Evolutionary conservation across 2,113 vertebrate genomes (phyloP), one percentile per base, ranked within the genome.

Genomic region (Carettochelys insculpta): DNA sequence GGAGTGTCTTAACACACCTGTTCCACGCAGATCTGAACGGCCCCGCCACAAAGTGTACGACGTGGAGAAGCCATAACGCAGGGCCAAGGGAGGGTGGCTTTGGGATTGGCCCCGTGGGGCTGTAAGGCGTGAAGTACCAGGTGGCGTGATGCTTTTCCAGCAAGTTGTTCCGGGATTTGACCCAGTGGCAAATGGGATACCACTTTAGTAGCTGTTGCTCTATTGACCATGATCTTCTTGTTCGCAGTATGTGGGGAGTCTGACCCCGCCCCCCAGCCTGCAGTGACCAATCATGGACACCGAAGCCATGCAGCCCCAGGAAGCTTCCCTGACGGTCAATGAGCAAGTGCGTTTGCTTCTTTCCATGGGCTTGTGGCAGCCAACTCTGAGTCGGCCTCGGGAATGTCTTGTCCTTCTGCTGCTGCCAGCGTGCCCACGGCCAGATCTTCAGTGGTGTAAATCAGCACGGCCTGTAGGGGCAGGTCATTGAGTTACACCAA

Each of bases 241-340:
- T 77, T 91, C 82, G 80, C 97, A 99, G 98, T 94, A 99, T 98
- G 98, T 89, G 91, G 96, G 96, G 97, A 90, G 94, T 92, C 96
- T 97, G 97, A 97, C 93, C 77, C 75, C 54, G 77, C 77, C 68
- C 90, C 52, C 83, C 50, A 77, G 77, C 14, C 34, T 0, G 0
- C 89, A 90, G 96, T 93, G 91, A 95, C 88, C 75, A 97, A 95
- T 95, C 95, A 99, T 99, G 99, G 98, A 99, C 95, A 97, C 98
- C 14, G 98, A 98, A 94, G 97, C 98, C 3, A 96, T 97, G 85
- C 97, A 98, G 81, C 95, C 97, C 90, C 98, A 98, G 91, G 98
- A 98, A 94, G 97, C 98, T 20, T 97, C 98, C 25, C 98, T 99
- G 90, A 99, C 98, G 45, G 98, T 99, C 95, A 99, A 99, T 25